Base-by-base conservation (phyloP, 2,888 invertebrate genomes). In the Polydrusus cervinus region DNA sequence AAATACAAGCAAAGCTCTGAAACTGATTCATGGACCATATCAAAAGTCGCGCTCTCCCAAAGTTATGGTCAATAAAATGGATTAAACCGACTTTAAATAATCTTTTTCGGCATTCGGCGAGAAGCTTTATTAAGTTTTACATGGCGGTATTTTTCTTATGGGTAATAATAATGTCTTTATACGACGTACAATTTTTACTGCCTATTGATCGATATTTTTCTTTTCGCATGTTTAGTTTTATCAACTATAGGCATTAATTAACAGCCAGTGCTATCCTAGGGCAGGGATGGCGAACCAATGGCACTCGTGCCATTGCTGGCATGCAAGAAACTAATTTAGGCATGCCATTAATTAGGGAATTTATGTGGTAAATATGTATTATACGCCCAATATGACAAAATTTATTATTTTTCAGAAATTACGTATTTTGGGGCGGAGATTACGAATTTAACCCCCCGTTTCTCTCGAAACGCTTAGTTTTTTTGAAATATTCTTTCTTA, bases 1-100 rank as follows among this genome's bases (percentile, higher is more conserved):
- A 82, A 82, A 81, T 82, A 82, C 79, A 79, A 81, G 81, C 79
- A 78, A 81, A 79, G 79, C 76, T 78, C 80, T 78, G 75, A 78
- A 75, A 74, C 78, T 82, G 83, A 83, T 82, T 82, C 81, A 83
- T 81, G 76, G 77, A 74, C 78, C 78, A 78, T 79, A 81, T 79
- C 80, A 81, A 80, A 82, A 81, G 82, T 81, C 69, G 77, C 76
- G 74, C 73, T 75, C 78, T 75, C 76, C 75, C 66, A 57, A 76
- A 80, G 76, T 78, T 80, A 78, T 76, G 70, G 73, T 72, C 77
- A 73, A 72, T 75, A 77, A 80, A 79, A 79, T 78, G 79, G 78
- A 79, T 80, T 79, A 78, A 79, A 76, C 79, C 74, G 71, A 70
- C 75, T 71, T 75, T 75, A 75, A 75, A 75, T 75, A 75, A 75